Evolutionary conservation across 2,113 vertebrate species (phyloP).

Genomic region (Stomatorhinus ivindoensis): DNA sequence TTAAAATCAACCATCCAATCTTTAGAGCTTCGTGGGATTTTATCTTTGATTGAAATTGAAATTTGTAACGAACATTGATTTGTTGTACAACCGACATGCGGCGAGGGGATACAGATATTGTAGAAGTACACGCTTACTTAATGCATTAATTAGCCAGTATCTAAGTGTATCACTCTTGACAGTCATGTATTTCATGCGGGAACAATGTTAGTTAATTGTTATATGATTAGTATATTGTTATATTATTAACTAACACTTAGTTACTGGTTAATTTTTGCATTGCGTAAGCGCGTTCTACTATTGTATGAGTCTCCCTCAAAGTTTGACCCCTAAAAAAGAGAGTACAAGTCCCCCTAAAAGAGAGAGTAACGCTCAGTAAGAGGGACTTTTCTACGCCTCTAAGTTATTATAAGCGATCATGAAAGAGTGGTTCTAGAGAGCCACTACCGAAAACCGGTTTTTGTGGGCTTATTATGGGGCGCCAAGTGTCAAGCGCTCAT

Average conservation of each 20-base stretch:
- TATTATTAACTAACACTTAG: not conserved
- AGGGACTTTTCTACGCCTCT: not conserved
- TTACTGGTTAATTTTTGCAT: not conserved
- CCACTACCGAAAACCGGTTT: not conserved
- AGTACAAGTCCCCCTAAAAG: too few species aligned
- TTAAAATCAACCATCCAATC: not conserved
- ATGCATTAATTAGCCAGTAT: not conserved
- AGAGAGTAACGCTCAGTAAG: not conserved
- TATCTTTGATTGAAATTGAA: not conserved
- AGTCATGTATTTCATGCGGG: not conserved
- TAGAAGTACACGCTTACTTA: not conserved
- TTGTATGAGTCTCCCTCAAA: not conserved
- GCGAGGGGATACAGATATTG: not conserved
- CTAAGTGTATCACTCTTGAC: not conserved
- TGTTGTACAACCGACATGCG: not conserved
- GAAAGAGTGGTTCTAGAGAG: not conserved
- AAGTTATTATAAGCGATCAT: not conserved
- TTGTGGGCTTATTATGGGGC: not conserved
- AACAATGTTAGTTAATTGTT: not conserved
- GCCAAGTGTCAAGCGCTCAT: not conserved
- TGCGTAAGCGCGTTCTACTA: not conserved
- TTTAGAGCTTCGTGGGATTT: not conserved
- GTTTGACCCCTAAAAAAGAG: too few species aligned
- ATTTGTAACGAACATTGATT: not conserved
- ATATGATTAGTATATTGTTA: not conserved